These are phyloP conservation scores for Drosophila insularis DNA, from an alignment of 1,140 invertebrate genomes.

Conservation along the genomic window DNA sequence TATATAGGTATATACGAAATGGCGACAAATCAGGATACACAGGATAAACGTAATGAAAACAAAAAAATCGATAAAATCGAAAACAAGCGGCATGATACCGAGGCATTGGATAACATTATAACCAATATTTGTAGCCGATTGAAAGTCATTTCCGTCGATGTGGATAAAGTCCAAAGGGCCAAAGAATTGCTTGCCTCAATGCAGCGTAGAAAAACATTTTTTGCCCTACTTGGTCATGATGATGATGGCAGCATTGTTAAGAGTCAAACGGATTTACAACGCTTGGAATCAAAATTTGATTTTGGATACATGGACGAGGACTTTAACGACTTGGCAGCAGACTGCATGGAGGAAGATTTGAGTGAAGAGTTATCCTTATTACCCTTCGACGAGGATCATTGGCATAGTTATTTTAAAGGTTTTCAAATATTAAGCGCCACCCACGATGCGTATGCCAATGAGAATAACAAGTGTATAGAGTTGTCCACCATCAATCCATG, in stretches of 20 bases:
- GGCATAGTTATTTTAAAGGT: slow-evolving; percentile 63
- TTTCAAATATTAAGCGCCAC: slow-evolving; percentile 55
- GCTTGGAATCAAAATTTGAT: slow-evolving; percentile 2
- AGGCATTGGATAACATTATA: slow-evolving; percentile 11
- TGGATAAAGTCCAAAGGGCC: slow-evolving; percentile 52
- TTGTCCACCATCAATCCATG: slow-evolving; percentile 13
- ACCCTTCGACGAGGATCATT: slow-evolving; percentile 60
- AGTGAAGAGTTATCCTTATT: slow-evolving; percentile 41
- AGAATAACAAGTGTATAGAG: slow-evolving; percentile 64
- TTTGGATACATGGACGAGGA: background rate
- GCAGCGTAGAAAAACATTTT: slow-evolving; percentile 47
- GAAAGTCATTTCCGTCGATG: slow-evolving; percentile 50
- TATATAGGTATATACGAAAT: background rate
- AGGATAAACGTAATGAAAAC: background rate
- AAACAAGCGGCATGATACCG: too few relatives aligned
- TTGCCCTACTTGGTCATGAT: slow-evolving; percentile 44
- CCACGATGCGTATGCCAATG: slow-evolving; percentile 30
- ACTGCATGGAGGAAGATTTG: slow-evolving; percentile 30
- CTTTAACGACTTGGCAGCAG: background rate
- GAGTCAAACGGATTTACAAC: slow-evolving; percentile 11
- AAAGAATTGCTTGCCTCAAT: slow-evolving; percentile 43
- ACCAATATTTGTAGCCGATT: slow-evolving; percentile 42
- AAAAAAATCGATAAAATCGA: background rate
- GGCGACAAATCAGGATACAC: background rate
- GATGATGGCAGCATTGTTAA: slow-evolving; percentile 18